Evolutionary conservation across 1,140 invertebrate genomes (phyloP).

Genomic region (Helicoverpa zea): DNA sequence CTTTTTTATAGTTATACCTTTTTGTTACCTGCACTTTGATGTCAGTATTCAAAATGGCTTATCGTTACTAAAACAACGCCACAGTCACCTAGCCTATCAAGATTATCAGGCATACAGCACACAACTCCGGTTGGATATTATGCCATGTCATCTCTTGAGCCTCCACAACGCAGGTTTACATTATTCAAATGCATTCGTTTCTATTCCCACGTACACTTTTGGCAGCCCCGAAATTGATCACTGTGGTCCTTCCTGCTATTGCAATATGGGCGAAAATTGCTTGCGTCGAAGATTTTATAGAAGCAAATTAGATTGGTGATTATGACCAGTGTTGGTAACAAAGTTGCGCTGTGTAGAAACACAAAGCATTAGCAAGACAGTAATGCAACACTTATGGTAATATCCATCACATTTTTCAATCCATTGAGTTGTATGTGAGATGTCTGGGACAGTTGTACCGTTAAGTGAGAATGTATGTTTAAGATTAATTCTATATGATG

Average conservation of each 20-base stretch:
- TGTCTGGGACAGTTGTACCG: neutral
- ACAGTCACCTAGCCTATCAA: constrained; percentile 52
- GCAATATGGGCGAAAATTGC: constrained; percentile 49
- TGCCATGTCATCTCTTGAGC: constrained; percentile 80
- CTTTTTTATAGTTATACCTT: too few species aligned
- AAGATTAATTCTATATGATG: neutral
- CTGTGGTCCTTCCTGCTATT: constrained; percentile 6
- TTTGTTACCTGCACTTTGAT: neutral
- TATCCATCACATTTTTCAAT: constrained; percentile 45
- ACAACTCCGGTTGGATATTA: constrained; percentile 69
- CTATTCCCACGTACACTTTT: constrained; percentile 42
- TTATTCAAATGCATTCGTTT: constrained; percentile 82
- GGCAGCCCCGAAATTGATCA: constrained; percentile 10
- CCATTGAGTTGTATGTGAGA: constrained; percentile 23
- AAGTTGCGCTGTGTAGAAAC: constrained; percentile 68
- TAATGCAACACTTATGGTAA: constrained; percentile 65
- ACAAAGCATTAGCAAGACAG: constrained; percentile 66
- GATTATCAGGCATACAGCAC: constrained; percentile 64
- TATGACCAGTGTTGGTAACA: constrained; percentile 68
- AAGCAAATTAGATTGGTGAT: constrained; percentile 41
- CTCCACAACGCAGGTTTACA: constrained; percentile 77
- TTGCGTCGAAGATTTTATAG: constrained; percentile 1
- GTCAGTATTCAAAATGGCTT: neutral
- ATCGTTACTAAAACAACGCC: constrained; percentile 32
- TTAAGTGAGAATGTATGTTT: neutral